Evolutionary conservation across 2,888 invertebrate genomes (phyloP), one percentile per base, ranked within the genome.

Genomic region (Cephonodes hylas): DNA sequence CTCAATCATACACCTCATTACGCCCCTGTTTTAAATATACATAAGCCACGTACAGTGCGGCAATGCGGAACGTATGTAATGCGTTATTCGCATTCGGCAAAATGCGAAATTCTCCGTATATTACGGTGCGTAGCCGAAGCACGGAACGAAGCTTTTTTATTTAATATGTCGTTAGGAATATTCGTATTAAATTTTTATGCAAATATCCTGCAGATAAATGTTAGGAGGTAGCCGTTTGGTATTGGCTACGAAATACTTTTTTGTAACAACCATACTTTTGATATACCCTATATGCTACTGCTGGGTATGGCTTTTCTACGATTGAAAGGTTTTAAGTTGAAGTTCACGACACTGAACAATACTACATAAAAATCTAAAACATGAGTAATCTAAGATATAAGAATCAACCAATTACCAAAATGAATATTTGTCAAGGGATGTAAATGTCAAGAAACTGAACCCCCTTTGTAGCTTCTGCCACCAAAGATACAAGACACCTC

Each of bases 41-140:
- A 53, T 59, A 42, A 44, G 20, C 42, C 42, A 42, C 44, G 58
- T 59, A 42, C 44, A 18, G 18, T 25, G 68, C 71, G 68, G 64
- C 65, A 66, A 68, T 66, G 68, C 64, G 70, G 67, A 68, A 69
- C 46, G 64, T 64, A 65, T 70, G 69, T 59, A 67, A 71, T 66
- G 59, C 68, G 63, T 68, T 67, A 58, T 64, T 64, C 61, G 61
- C 64, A 66, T 62, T 65, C 65, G 61, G 25, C 66, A 61, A 63
- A 63, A 65, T 60, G 59, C 34, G 63, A 57, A 63, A 53, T 53
- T 53, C 53, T 53, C 53, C 53, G 27, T 53, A 53, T 53, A 53
- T 53, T 53, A 53, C 53, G 31, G 27, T 53, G 53, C 53, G 53
- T 53, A 53, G 18, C 31, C 18, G 53, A 53, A 27, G 31, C 18